Percentiles rank a stretch among this genome's conserved stretches.
Conservation (phyloP, 2,113 vertebrate genomes). For the Perca fluviatilis region DNA sequence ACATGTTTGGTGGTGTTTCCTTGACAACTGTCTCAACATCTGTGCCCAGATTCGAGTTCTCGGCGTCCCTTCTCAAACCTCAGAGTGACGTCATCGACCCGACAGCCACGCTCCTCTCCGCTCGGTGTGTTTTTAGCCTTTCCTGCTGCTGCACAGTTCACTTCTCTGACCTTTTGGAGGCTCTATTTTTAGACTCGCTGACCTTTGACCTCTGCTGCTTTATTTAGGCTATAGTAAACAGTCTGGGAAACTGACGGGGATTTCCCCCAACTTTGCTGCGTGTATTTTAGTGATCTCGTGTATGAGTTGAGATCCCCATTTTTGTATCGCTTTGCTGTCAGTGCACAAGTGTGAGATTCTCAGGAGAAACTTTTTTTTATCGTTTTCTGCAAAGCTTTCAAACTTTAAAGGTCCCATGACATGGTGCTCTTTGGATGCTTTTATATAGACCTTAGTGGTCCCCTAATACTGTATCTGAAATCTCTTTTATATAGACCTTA, state of each 20-base stretch:
- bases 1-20: too few relatives aligned
- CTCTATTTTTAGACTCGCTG: conserved; percentile 39
- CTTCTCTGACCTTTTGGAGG: conserved; percentile 1
- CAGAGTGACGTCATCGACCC: background rate
- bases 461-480: too few relatives aligned
- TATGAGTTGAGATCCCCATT: too few relatives aligned
- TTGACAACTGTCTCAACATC: too few relatives aligned
- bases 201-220: conserved; percentile 45
- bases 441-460: too few relatives aligned
- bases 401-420: too few relatives aligned
- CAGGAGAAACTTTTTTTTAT: too few relatives aligned
- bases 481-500: too few relatives aligned
- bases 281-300: background rate
- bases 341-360: background rate
- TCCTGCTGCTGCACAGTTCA: conserved; percentile 33
- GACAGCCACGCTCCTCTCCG: background rate
- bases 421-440: too few relatives aligned
- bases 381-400: too few relatives aligned
- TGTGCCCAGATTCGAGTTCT: too few relatives aligned
- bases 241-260: conserved; percentile 48
- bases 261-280: conserved; percentile 26
- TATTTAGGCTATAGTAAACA: conserved; percentile 28
- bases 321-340: too few relatives aligned
- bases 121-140: conserved; percentile 12
- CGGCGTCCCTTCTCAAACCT: background rate